Base-by-base conservation (phyloP, 2,888 invertebrate genomes). In the Tetranychus piercei region DNA sequence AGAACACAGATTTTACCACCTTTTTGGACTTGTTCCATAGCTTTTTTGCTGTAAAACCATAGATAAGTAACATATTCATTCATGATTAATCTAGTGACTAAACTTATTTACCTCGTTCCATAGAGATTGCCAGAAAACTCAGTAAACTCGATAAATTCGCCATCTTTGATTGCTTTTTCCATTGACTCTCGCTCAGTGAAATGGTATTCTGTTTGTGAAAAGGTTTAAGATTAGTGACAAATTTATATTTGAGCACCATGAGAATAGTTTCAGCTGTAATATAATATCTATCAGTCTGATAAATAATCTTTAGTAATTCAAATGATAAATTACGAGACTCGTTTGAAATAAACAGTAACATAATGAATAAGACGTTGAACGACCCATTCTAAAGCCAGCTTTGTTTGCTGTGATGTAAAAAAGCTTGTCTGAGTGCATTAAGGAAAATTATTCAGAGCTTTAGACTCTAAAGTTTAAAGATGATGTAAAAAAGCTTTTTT, bases 41-140 rank as follows among this genome's bases (percentile, higher is more conserved):
- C 90, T 79, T 85, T 85, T 83, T 92, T 91, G 82, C 96, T 92
- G 82, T 15, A 18, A n/a, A 9, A 44, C 5, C 15, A 18, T 65
- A 18, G 65, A 15, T 15, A 6, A 18, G 15, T n/a, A 65, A 65
- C 15, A 18, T 15, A 9, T 86, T 84, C 73, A 74, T 76, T 65
- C 55, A 65, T 74, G 45, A 64, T n/a, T 6, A 22, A 44, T 20
- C 20, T n/a, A 67, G 11, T 67, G 18, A 67, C 20, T 22, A 22
- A 67, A 45, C 6, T n/a, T 55, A 67, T 76, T 82, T 83, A 90
- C 91, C 91, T 94, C 72, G 97, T 99, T 72, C 97, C 99, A 84
- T 99, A 99, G 82, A 90, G 85, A 82, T 99, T 99, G 11, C 91
- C 93, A 80, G 95, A 91, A 81, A 94, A 99, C 72, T 86, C 86